phyloP scores from a whole-genome alignment of 1,140 invertebrate genomes.

The Lasaia peninsularis region DNA sequence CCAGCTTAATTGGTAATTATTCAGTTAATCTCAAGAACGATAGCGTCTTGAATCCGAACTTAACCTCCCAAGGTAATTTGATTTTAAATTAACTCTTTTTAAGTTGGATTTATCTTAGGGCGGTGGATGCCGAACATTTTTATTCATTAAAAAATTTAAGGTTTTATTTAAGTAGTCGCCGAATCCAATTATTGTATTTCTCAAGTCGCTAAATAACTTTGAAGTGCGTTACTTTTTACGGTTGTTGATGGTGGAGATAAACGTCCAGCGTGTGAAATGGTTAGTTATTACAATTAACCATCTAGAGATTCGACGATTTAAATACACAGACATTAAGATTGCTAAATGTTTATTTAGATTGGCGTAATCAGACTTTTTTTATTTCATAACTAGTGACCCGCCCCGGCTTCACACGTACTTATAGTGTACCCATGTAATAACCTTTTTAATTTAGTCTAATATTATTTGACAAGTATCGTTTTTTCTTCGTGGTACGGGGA shows the following conservation, averaged over 20 bases:
- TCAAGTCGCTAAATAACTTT: constrained; percentile 8
- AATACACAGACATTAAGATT: background rate
- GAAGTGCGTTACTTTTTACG: constrained; percentile 4
- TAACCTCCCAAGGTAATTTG: constrained; percentile 12
- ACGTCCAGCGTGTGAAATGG: background rate
- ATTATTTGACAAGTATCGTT: no score
- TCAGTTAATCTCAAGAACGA: constrained; percentile 39
- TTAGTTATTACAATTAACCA: background rate
- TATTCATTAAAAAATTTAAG: constrained; percentile 14
- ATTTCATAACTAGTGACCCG: no score
- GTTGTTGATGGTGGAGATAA: constrained; percentile 2
- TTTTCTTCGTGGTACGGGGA: no score
- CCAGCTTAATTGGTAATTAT: constrained; percentile 60
- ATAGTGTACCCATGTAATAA: no score
- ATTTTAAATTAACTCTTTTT: constrained; percentile 12
- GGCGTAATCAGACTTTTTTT: no score
- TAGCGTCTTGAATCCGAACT: constrained; percentile 5
- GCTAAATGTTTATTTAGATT: background rate
- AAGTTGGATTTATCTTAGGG: background rate
- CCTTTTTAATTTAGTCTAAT: no score
- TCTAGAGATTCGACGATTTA: background rate
- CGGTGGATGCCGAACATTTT: background rate
- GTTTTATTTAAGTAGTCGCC: constrained; percentile 10
- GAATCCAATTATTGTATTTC: constrained; percentile 9
- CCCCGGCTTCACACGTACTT: no score